These are phyloP conservation scores for Vidua chalybeata DNA, from an alignment of 2,113 vertebrate genomes.

Conservation along the genomic window DNA sequence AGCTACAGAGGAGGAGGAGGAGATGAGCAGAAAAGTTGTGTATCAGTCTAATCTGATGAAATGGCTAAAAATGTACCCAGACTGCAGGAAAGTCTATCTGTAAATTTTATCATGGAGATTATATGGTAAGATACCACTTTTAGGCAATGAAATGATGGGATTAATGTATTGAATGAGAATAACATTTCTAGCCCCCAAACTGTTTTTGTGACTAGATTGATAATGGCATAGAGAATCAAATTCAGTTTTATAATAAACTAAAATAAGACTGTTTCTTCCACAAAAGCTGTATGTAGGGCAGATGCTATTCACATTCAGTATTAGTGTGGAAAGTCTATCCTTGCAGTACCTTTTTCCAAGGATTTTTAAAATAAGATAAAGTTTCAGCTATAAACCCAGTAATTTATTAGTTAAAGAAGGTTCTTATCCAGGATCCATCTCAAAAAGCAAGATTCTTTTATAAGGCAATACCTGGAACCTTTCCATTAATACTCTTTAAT, in stretches of 20 bases:
- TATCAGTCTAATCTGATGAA: background rate
- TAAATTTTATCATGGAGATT: slow-evolving; percentile 13
- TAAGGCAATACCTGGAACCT: background rate
- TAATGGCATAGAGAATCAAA: background rate
- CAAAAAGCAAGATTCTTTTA: background rate
- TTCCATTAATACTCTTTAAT: background rate
- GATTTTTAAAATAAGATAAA: background rate
- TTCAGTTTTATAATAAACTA: background rate
- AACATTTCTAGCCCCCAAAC: background rate
- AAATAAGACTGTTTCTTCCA: background rate
- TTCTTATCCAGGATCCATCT: background rate
- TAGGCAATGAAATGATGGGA: slow-evolving; percentile 2
- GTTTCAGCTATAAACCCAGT: background rate
- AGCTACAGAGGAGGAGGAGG: background rate
- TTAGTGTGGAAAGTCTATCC: background rate
- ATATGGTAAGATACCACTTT: background rate
- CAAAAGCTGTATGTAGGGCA: background rate
- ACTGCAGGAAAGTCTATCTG: background rate
- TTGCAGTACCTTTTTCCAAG: background rate
- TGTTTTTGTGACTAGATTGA: background rate
- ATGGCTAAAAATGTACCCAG: slow-evolving; percentile 24
- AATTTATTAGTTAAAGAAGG: background rate
- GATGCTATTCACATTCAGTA: background rate
- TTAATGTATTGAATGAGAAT: background rate
- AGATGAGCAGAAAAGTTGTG: background rate